Conservation (phyloP, 2,888 invertebrate genomes). For the Choreutis nemorana region DNA sequence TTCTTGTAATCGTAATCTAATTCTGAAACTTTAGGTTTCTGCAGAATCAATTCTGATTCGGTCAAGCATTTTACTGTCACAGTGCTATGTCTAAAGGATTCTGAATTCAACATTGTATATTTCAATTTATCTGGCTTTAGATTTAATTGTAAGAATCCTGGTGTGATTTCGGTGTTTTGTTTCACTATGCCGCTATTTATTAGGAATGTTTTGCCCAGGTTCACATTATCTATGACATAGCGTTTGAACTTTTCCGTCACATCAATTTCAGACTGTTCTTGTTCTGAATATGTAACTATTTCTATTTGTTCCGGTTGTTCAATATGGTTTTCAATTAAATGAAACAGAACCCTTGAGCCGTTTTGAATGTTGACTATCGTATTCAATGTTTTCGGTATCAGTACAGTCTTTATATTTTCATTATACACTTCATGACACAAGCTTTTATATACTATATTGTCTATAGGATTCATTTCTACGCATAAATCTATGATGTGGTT, state of each 20-base stretch:
- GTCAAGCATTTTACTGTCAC: slow-evolving; percentile 40
- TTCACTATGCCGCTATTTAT: slow-evolving; percentile 63
- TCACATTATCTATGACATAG: slow-evolving; percentile 55
- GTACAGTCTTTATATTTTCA: slow-evolving; percentile 48
- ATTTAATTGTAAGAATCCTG: slow-evolving; percentile 43
- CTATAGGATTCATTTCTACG: slow-evolving; percentile 46
- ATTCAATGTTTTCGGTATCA: slow-evolving; percentile 62
- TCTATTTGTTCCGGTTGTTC: slow-evolving; percentile 54
- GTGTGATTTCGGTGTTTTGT: slow-evolving; percentile 39
- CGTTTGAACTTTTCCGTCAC: slow-evolving; percentile 56
- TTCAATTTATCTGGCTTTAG: slow-evolving; percentile 50
- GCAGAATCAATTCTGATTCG: slow-evolving; percentile 30
- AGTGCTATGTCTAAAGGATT: slow-evolving; percentile 58
- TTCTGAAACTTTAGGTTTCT: slow-evolving; percentile 24
- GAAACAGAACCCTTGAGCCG: slow-evolving; percentile 65
- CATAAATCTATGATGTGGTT: slow-evolving; percentile 39
- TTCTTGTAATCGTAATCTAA: slow-evolving; percentile 45
- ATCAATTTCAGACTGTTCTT: slow-evolving; percentile 30
- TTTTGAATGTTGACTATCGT: slow-evolving; percentile 58
- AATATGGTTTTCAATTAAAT: slow-evolving; percentile 35
- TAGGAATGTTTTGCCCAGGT: slow-evolving; percentile 53
- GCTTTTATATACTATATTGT: slow-evolving; percentile 45
- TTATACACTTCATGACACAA: slow-evolving; percentile 47
- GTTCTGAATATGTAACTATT: slow-evolving; percentile 50
- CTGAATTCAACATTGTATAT: slow-evolving; percentile 56